These are phyloP conservation scores for Taphrorychus bicolor DNA, from an alignment of 2,888 invertebrate species.

Conservation along the genomic window DNA sequence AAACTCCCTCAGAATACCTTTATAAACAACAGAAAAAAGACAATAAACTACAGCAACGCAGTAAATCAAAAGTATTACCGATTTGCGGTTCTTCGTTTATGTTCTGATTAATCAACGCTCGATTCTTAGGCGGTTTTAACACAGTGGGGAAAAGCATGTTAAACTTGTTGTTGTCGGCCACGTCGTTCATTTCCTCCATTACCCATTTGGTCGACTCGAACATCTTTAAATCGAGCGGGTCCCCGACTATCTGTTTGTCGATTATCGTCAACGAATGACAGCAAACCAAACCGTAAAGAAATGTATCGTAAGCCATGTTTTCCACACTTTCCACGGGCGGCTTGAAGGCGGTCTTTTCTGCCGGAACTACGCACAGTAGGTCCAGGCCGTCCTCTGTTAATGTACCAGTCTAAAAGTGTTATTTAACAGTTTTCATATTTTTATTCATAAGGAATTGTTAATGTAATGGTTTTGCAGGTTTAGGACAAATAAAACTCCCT, in stretches of 20 bases:
- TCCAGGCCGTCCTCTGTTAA: constrained; percentile 95
- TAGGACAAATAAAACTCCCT: too few relatives aligned
- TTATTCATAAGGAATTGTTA: too few relatives aligned
- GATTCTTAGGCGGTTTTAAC: constrained; percentile 68
- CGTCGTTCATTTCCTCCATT: constrained; percentile 81
- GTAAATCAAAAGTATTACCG: constrained; percentile 59
- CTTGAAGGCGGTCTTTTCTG: constrained; percentile 61
- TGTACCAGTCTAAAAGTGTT: constrained; percentile 90
- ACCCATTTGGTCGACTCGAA: constrained; percentile 94
- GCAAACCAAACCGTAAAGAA: constrained; percentile 79
- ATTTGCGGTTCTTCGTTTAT: constrained; percentile 69
- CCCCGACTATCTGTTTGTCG: constrained; percentile 83
- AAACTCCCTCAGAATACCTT: constrained; percentile 76
- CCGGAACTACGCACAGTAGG: constrained; percentile 89
- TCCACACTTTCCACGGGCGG: constrained; percentile 61
- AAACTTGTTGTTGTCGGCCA: constrained; percentile 84
- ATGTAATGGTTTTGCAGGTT: too few relatives aligned
- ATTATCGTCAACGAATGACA: constrained; percentile 94
- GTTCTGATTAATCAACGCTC: constrained; percentile 40
- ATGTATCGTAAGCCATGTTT: constrained; percentile 58
- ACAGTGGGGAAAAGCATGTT: constrained; percentile 88
- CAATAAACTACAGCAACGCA: neutral
- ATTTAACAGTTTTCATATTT: too few relatives aligned
- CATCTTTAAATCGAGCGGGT: constrained; percentile 97
- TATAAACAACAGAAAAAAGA: neutral